Conservation (phyloP, 2,797 vertebrate species). For the Coendou prehensilis region DNA sequence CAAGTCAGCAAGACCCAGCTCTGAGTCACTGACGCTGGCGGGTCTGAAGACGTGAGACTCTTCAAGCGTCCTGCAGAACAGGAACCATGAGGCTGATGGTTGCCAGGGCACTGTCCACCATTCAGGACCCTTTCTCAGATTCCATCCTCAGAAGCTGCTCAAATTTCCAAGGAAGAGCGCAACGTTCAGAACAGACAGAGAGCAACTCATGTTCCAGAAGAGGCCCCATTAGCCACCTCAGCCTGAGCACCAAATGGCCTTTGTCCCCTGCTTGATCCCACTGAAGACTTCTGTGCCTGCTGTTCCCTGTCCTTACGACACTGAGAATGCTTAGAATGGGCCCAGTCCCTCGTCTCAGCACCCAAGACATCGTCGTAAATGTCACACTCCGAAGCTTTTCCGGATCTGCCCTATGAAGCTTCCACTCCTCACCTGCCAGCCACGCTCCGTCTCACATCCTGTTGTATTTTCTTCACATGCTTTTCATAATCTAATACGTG, state of each 20-base stretch:
- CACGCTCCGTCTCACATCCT: background rate
- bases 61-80: slow-evolving; percentile 19
- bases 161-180: background rate
- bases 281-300: background rate
- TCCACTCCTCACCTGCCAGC: background rate
- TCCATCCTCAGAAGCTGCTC: background rate
- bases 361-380: background rate
- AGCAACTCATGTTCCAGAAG: background rate
- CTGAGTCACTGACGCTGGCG: background rate
- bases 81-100: background rate
- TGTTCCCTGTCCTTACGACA: slow-evolving; percentile 10
- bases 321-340: background rate
- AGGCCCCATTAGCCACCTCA: background rate
- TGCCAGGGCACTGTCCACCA: background rate
- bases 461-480: background rate
- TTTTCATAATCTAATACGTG: slow-evolving; percentile 31
- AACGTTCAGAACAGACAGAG: background rate
- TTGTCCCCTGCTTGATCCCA: background rate
- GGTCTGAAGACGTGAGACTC: background rate
- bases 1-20: background rate
- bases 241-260: background rate
- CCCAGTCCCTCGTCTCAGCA: background rate
- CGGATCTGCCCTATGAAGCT: background rate
- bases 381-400: background rate
- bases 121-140: background rate